phyloP scores from a whole-genome alignment of 2,888 invertebrate species.

The Netelia fuscicornis region DNA sequence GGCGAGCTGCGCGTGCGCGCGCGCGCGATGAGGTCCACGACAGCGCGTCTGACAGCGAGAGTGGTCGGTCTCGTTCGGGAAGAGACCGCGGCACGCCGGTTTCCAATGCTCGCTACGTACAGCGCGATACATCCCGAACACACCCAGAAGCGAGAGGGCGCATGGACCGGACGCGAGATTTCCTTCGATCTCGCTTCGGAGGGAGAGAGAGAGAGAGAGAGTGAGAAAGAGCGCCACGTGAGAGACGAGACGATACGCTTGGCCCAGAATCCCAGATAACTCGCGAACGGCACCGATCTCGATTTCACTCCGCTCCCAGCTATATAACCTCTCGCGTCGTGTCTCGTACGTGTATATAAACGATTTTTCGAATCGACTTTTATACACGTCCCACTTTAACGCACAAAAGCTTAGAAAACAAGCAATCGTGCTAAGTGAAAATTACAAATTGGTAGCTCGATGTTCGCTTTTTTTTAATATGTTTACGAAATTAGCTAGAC shows the following conservation, averaged over 20 bases:
- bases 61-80: slow-evolving; percentile 72
- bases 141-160: slow-evolving; percentile 25
- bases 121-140: slow-evolving; percentile 25
- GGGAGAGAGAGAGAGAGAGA: slow-evolving; percentile 8
- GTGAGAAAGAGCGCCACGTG: not conserved
- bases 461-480: no score
- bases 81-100: slow-evolving; percentile 46
- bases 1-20: not conserved
- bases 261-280: slow-evolving; percentile 72
- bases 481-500: no score
- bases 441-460: no score
- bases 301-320: slow-evolving; percentile 67
- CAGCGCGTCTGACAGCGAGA: slow-evolving; percentile 76
- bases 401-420: no score
- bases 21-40: slow-evolving; percentile 49
- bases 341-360: not conserved
- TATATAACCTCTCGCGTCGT: slow-evolving; percentile 7
- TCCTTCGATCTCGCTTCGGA: slow-evolving; percentile 24
- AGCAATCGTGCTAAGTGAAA: no score
- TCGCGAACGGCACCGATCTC: slow-evolving; percentile 63
- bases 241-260: slow-evolving; percentile 59
- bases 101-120: slow-evolving; percentile 53
- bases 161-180: slow-evolving; percentile 53
- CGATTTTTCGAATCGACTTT: no score
- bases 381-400: no score